A percentile compares a stretch with the other conserved stretches of the same genome.
These are phyloP conservation scores for Aplochiton taeniatus DNA, from an alignment of 2,797 vertebrate genomes.

Conservation along the genomic window DNA sequence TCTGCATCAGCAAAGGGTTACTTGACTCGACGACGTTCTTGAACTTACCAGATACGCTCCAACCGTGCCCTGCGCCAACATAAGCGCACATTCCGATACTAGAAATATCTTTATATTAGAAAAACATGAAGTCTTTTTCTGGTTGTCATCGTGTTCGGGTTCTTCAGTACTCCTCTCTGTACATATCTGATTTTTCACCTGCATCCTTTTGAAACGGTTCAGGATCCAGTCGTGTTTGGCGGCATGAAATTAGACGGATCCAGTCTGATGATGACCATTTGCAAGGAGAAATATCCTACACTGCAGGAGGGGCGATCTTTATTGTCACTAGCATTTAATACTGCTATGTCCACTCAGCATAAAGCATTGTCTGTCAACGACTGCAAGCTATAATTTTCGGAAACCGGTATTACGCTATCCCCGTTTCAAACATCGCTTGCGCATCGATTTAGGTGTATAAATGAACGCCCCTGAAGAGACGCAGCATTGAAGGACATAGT, in stretches of 20 bases:
- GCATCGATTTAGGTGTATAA: slow-evolving; percentile 25
- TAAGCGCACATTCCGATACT: slow-evolving; percentile 90
- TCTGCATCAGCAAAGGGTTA: not conserved
- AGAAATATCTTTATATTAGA: slow-evolving; percentile 91
- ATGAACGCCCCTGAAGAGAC: slow-evolving; percentile 29
- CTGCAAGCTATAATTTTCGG: not conserved
- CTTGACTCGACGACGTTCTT: not conserved
- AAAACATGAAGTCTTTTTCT: slow-evolving; percentile 85
- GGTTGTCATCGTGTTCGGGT: slow-evolving; percentile 81
- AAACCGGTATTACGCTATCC: slow-evolving; percentile 37
- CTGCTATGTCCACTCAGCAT: slow-evolving; percentile 17
- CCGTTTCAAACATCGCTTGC: slow-evolving; percentile 42
- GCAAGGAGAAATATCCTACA: slow-evolving; percentile 55
- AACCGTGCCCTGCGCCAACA: slow-evolving; percentile 89
- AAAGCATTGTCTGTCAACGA: slow-evolving; percentile 5
- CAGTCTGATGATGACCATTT: slow-evolving; percentile 67
- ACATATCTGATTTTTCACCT: slow-evolving; percentile 80
- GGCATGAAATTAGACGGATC: slow-evolving; percentile 59
- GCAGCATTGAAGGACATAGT: slow-evolving; percentile 8
- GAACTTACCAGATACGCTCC: slow-evolving; percentile 88
- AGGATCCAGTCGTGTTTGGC: slow-evolving; percentile 65
- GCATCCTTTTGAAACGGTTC: slow-evolving; percentile 71
- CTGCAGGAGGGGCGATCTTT: slow-evolving; percentile 42
- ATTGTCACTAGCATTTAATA: slow-evolving; percentile 14
- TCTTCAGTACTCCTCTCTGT: slow-evolving; percentile 77